Evolutionary conservation across 2,113 vertebrate species (phyloP).

Genomic region (Cricetomys ansorgei): DNA sequence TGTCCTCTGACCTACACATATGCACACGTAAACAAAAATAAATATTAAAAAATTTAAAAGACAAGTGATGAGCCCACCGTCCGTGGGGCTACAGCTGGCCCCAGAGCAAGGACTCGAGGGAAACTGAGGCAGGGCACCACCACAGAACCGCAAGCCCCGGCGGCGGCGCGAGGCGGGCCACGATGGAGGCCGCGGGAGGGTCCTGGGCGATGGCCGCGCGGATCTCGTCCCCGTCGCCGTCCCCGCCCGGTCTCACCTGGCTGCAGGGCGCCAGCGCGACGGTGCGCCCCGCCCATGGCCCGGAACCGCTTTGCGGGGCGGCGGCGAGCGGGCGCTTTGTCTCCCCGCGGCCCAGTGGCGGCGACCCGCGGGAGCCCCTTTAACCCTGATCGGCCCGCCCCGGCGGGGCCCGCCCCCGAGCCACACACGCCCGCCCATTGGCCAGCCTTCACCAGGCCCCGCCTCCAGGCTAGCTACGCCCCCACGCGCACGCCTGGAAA

Average conservation of each 20-base stretch:
- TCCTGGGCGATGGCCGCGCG: not conserved
- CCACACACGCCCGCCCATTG: not conserved
- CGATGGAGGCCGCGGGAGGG: not conserved
- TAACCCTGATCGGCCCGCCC: not conserved
- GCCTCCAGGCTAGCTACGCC: not conserved
- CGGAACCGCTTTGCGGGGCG: not conserved
- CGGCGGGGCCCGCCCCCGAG: not conserved
- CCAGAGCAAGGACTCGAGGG: not conserved
- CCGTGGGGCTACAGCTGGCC: not conserved
- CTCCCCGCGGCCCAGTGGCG: constrained; percentile 42
- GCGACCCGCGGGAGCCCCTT: constrained; percentile 38
- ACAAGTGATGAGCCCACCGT: not conserved
- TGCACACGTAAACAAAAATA: not conserved
- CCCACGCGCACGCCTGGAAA: not conserved
- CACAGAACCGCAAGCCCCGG: not conserved
- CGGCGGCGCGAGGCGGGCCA: not conserved
- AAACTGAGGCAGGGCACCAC: not conserved
- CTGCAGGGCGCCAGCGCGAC: constrained; percentile 10
- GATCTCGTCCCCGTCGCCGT: not conserved
- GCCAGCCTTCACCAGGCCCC: not conserved
- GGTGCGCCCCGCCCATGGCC: constrained; percentile 31
- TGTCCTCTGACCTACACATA: not conserved
- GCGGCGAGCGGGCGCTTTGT: constrained; percentile 60
- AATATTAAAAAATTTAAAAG: not conserved
- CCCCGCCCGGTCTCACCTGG: constrained; percentile 66